These are phyloP conservation scores for Fregetta grallaria DNA, from an alignment of 2,113 vertebrate genomes.

Conservation along the genomic window DNA sequence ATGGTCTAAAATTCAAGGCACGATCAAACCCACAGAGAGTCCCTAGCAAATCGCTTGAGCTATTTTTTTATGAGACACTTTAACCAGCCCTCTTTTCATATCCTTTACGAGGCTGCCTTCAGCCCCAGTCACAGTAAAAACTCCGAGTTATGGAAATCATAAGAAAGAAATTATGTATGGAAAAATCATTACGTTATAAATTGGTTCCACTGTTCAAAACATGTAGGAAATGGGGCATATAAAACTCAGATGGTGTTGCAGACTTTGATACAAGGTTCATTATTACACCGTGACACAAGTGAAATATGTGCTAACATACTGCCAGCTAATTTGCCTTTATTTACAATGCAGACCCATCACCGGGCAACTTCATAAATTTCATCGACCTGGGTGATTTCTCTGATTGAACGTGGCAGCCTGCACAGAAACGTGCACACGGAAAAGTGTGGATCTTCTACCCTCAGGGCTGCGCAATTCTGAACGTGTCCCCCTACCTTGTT, in stretches of 20 bases:
- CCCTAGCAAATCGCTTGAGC: slow-evolving; percentile 30
- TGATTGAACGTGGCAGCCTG: background rate
- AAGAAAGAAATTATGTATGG: slow-evolving; percentile 80
- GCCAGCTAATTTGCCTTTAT: slow-evolving; percentile 74
- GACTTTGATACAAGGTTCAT: slow-evolving; percentile 75
- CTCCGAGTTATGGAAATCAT: slow-evolving; percentile 75
- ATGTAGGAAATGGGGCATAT: slow-evolving; percentile 79
- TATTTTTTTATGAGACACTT: slow-evolving; percentile 65
- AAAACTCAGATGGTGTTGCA: slow-evolving; percentile 76
- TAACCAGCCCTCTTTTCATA: slow-evolving; percentile 57
- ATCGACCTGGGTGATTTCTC: slow-evolving; percentile 36
- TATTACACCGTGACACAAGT: slow-evolving; percentile 69
- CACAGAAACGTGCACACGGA: background rate
- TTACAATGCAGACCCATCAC: slow-evolving; percentile 59
- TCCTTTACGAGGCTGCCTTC: slow-evolving; percentile 55
- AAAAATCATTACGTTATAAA: slow-evolving; percentile 83
- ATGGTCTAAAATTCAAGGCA: background rate
- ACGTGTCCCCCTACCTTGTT: background rate
- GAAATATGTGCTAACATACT: slow-evolving; percentile 73
- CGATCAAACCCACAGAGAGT: slow-evolving; percentile 39
- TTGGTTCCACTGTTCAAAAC: slow-evolving; percentile 78
- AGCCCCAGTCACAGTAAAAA: slow-evolving; percentile 56
- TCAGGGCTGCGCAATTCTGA: background rate
- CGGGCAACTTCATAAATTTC: slow-evolving; percentile 62
- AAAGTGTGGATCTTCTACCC: background rate